These are phyloP conservation scores for Strix uralensis DNA, from an alignment of 2,113 vertebrate genomes.

Conservation along the genomic window DNA sequence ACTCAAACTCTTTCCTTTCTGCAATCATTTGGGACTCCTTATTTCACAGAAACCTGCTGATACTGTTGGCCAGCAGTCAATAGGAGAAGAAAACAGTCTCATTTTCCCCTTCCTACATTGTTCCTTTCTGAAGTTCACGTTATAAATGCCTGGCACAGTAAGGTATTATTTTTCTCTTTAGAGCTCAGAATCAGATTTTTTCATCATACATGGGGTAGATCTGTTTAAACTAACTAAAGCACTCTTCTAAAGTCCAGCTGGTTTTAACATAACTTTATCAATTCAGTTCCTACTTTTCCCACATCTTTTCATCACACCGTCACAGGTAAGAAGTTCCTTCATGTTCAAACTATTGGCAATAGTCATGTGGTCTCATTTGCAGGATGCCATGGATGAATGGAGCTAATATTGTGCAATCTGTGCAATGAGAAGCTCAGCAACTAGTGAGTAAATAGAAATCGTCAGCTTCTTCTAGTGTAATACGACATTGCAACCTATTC, in stretches of 20 bases:
- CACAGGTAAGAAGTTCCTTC: neutral
- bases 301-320: neutral
- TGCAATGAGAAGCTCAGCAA: neutral
- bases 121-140: neutral
- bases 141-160: neutral
- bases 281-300: neutral
- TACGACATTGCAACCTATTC: neutral
- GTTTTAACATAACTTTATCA: neutral
- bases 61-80: neutral
- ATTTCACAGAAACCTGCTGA: neutral
- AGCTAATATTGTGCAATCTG: neutral
- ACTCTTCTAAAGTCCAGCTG: neutral
- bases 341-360: neutral
- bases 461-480: neutral
- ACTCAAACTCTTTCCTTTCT: neutral
- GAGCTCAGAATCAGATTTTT: neutral
- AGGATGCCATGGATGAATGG: neutral
- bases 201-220: neutral
- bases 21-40: neutral
- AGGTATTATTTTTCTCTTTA: neutral
- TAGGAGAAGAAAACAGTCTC: neutral
- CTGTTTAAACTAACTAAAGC: neutral
- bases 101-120: neutral
- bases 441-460: neutral
- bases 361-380: neutral